Percentiles rank a stretch among this genome's conserved stretches.
Evolutionary conservation across 1,140 invertebrate species (phyloP).

Genomic region (Mya arenaria): DNA sequence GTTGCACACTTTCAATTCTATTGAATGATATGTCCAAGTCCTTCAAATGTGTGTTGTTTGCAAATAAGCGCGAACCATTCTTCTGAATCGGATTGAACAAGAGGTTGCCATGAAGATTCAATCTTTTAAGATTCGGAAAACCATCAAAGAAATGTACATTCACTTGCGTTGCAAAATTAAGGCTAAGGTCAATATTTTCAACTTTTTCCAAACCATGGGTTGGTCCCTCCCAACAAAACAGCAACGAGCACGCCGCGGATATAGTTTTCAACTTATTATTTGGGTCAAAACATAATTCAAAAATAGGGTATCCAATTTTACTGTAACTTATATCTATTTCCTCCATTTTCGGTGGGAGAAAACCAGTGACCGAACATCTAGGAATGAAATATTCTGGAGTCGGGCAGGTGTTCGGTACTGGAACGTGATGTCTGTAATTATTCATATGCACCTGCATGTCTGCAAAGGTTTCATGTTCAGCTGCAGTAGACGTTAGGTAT

Average conservation of each 20-base stretch:
- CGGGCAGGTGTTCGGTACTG: no score
- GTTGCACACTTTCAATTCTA: background rate
- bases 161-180: background rate
- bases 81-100: background rate
- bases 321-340: constrained; percentile 25
- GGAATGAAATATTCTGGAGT: background rate
- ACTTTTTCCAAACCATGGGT: constrained; percentile 6
- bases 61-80: background rate
- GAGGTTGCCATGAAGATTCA: background rate
- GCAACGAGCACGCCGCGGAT: constrained; percentile 1
- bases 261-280: constrained; percentile 31
- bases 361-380: background rate
- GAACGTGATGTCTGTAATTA: no score
- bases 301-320: background rate
- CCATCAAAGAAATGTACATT: background rate
- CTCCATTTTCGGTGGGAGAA: constrained; percentile 27
- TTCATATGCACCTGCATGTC: no score
- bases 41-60: background rate
- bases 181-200: background rate
- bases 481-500: no score
- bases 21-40: constrained; percentile 20
- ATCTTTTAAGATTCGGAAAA: background rate
- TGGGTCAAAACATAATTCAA: background rate
- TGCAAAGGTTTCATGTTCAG: no score
- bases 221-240: constrained; percentile 46